Conservation (phyloP, 2,797 vertebrate species). For the Denticeps clupeoides region DNA sequence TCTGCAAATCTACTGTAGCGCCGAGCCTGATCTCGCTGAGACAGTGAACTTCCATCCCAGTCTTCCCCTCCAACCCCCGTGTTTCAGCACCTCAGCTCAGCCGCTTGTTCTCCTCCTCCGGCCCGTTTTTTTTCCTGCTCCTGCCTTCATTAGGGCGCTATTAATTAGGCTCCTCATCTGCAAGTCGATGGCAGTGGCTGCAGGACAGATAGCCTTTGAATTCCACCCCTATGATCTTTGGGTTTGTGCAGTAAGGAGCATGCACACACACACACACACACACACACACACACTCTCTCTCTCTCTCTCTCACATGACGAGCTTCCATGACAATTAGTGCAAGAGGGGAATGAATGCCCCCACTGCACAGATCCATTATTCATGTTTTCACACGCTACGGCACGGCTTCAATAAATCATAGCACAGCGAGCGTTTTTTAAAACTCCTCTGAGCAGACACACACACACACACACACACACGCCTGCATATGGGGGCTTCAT, state of each 20-base stretch:
- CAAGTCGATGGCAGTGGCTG: conserved; percentile 6
- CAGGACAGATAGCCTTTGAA: neutral
- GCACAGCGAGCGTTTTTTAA: conserved; percentile 2
- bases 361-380: conserved; percentile 4
- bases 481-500: conserved; percentile 3
- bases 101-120: neutral
- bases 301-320: neutral
- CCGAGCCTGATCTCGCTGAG: conserved; percentile 4
- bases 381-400: conserved; percentile 1
- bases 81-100: neutral
- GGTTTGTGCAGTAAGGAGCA: neutral
- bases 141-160: neutral
- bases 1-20: conserved; percentile 1
- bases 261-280: neutral
- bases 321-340: conserved; percentile 4
- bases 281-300: neutral
- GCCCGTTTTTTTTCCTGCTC: neutral
- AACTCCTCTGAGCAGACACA: neutral
- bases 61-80: neutral
- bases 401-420: conserved; percentile 8
- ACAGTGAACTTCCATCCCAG: neutral
- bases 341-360: conserved; percentile 5
- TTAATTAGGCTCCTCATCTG: conserved; percentile 4
- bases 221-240: conserved; percentile 1
- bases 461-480: neutral